phyloP scores from a whole-genome alignment of 2,113 vertebrate species.

The Oophaga pumilio region DNA sequence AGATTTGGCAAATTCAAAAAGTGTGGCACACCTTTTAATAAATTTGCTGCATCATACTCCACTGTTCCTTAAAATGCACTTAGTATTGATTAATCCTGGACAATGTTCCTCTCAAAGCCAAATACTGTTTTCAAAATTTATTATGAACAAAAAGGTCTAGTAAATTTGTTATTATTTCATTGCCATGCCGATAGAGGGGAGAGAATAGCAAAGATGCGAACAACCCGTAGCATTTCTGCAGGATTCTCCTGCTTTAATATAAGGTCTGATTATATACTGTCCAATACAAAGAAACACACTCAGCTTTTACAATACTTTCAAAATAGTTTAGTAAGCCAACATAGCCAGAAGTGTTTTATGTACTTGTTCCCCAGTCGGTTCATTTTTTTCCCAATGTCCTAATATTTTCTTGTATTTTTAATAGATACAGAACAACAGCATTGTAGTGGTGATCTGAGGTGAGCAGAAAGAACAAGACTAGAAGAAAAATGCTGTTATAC shows the following conservation, averaged over 20 bases:
- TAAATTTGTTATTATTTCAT: neutral
- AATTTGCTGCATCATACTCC: too few species aligned
- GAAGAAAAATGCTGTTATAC: neutral
- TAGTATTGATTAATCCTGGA: too few species aligned
- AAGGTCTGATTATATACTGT: neutral
- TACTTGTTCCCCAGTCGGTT: constrained; percentile 45
- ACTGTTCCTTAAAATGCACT: too few species aligned
- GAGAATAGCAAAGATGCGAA: neutral
- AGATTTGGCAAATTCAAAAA: too few species aligned
- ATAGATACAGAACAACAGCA: constrained; percentile 22
- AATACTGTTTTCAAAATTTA: too few species aligned
- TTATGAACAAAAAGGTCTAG: neutral
- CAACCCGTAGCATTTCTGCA: neutral
- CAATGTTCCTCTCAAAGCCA: too few species aligned
- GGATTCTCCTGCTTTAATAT: neutral
- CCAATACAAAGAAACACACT: constrained; percentile 10
- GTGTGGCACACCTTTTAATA: too few species aligned
- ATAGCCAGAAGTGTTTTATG: constrained; percentile 54
- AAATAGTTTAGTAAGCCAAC: constrained; percentile 43
- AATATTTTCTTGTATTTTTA: constrained; percentile 44
- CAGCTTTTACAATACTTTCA: constrained; percentile 42
- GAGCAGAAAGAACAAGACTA: neutral
- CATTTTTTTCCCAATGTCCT: constrained; percentile 8
- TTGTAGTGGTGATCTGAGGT: constrained; percentile 8
- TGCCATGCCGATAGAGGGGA: neutral